These are phyloP conservation scores for Euwallacea similis DNA, from an alignment of 1,140 invertebrate genomes.

Conservation along the genomic window DNA sequence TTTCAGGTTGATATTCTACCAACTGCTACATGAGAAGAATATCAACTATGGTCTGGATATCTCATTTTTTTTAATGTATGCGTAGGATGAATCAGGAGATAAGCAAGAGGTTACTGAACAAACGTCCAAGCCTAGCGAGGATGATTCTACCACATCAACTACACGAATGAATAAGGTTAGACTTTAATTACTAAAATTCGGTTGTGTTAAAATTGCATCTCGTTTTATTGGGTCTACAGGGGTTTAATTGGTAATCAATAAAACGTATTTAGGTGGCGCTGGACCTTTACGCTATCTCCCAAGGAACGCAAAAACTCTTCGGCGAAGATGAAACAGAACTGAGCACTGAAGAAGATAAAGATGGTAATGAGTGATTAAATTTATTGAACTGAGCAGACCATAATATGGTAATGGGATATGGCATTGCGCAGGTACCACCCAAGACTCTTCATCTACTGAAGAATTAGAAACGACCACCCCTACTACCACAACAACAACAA, in stretches of 20 bases:
- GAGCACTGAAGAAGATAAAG: constrained; percentile 33
- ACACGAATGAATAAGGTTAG: constrained; percentile 31
- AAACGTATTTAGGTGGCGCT: constrained; percentile 63
- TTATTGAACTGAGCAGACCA: neutral
- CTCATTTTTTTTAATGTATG: neutral
- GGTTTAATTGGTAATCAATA: neutral
- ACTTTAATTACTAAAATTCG: neutral
- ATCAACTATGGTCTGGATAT: no score
- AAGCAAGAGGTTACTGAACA: constrained; percentile 11
- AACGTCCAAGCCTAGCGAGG: constrained; percentile 21
- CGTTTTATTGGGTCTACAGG: neutral
- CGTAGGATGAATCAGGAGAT: constrained; percentile 27
- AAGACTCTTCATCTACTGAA: constrained; percentile 48
- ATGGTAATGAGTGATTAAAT: constrained; percentile 11
- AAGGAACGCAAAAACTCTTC: constrained; percentile 73
- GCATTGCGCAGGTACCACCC: constrained; percentile 44
- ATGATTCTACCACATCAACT: constrained; percentile 34
- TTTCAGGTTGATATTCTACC: no score
- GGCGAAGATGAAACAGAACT: constrained; percentile 55
- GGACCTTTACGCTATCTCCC: constrained; percentile 75
- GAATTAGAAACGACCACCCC: constrained; percentile 57
- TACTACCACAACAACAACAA: constrained; percentile 61
- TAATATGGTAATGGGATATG: neutral
- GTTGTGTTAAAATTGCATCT: neutral
- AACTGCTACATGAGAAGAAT: no score